Base-by-base conservation (phyloP, 2,888 invertebrate genomes). In the Chaitophorus viminalis region DNA sequence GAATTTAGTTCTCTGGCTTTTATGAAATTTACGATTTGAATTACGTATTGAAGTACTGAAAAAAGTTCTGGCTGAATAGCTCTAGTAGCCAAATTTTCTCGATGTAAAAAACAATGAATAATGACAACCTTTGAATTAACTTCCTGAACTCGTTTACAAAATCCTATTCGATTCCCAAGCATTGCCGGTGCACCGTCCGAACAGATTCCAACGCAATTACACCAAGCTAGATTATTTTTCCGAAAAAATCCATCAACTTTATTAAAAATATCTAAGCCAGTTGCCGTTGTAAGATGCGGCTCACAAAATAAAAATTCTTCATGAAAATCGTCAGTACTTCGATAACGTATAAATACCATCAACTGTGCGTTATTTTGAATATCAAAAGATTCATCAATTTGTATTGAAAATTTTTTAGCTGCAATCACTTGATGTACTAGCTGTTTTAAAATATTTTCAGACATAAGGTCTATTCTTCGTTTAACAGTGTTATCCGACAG, bases 401-500 rank as follows among this genome's bases (percentile, higher is more conserved):
- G 83, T 54, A 86, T n/a, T n/a, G 70, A 76, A 86, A 86, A 86
- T 89, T 21, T 68, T 31, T 86, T 86, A 39, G 77, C 52, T 77
- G 21, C 52, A 33, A 77, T 77, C 52, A 54, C 33, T 89, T 89
- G 90, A 89, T 88, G 76, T 89, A 90, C 89, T 89, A 91, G 90
- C 90, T 90, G 90, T 89, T 90, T 81, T 88, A 90, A 89, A 89
- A 91, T 90, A 90, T 90, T 90, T 89, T 89, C 89, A 89, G 90
- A 90, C 89, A 91, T 90, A 90, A 36, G 36, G 36, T 90, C 89
- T 89, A 90, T 90, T 90, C 90, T 90, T 74, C 90, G 90, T 89
- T 90, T 90, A 89, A 90, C 90, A 88, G 90, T 91, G 90, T 90
- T 90, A 90, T 91, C 90, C 89, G 91, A 91, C 89, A 91, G 90